These are phyloP conservation scores for Synanthedon andrenaeformis DNA, from an alignment of 2,888 invertebrate genomes.

Conservation along the genomic window DNA sequence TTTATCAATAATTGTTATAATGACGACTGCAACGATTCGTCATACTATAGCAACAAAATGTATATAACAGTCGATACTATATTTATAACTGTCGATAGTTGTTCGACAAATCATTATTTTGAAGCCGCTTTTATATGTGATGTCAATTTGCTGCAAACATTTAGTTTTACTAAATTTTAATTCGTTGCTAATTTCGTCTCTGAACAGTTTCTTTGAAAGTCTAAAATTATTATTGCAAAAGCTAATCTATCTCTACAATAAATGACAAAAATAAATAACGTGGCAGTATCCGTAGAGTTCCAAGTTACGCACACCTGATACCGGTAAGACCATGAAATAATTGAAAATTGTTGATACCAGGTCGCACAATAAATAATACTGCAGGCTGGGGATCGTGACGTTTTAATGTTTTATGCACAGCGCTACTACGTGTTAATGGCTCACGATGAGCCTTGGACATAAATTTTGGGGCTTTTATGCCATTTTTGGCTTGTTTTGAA, in stretches of 20 bases:
- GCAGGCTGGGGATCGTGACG: slow-evolving; percentile 41
- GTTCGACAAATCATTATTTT: too few relatives aligned
- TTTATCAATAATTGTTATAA: too few relatives aligned
- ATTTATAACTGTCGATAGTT: too few relatives aligned
- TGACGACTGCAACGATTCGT: too few relatives aligned
- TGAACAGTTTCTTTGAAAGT: neutral
- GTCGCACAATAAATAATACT: slow-evolving; percentile 45
- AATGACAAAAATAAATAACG: slow-evolving; percentile 1
- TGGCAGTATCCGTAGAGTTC: neutral
- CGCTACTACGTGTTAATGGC: slow-evolving; percentile 59
- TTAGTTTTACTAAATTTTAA: too few relatives aligned
- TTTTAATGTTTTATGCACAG: slow-evolving; percentile 64
- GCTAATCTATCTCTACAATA: neutral
- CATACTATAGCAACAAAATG: too few relatives aligned
- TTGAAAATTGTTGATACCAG: slow-evolving; percentile 52
- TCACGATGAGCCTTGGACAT: slow-evolving; percentile 47
- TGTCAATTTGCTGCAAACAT: too few relatives aligned
- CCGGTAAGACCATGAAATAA: slow-evolving; percentile 32
- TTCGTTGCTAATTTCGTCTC: too few relatives aligned
- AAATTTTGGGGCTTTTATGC: slow-evolving; percentile 53
- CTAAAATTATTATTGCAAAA: neutral
- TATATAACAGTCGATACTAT: too few relatives aligned
- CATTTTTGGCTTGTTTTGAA: slow-evolving; percentile 44
- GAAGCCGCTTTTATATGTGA: too few relatives aligned
- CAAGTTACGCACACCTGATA: slow-evolving; percentile 14